Evolutionary conservation across 2,113 vertebrate species (phyloP).

Genomic region (Jacana jacana): DNA sequence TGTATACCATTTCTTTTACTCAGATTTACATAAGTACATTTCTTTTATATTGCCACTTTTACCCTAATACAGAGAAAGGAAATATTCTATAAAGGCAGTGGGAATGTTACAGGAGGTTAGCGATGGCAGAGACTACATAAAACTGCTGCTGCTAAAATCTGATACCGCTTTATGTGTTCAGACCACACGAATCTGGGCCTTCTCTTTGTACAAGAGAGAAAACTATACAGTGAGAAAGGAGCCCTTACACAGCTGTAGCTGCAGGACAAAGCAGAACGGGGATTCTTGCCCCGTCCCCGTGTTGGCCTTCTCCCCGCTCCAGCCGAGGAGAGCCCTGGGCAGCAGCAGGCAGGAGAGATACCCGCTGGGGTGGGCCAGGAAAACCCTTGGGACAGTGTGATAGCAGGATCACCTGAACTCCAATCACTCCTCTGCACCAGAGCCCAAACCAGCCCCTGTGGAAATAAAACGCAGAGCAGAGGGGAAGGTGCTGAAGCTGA

Average conservation of each 20-base stretch:
- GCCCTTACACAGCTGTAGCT: background rate
- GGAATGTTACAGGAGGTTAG: background rate
- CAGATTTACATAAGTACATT: background rate
- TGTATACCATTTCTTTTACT: background rate
- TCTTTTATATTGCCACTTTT: background rate
- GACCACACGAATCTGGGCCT: too few relatives aligned
- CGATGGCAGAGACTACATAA: background rate
- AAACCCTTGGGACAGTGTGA: too few relatives aligned
- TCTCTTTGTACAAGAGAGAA: background rate
- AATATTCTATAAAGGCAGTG: background rate
- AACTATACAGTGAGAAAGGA: background rate
- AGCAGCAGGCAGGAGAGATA: background rate
- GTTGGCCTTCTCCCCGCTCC: background rate
- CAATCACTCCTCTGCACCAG: background rate
- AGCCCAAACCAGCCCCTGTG: background rate
- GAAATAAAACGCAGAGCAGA: background rate
- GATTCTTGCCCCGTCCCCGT: background rate
- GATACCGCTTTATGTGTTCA: background rate
- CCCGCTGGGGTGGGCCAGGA: fast-evolving
- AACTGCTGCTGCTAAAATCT: background rate
- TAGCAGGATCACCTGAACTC: background rate
- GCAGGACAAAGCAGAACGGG: background rate
- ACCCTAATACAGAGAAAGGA: background rate
- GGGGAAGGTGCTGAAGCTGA: fast-evolving
- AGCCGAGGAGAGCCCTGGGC: background rate